phyloP scores from a whole-genome alignment of 2,888 invertebrate species.

The Sphaerophoria taeniata region DNA sequence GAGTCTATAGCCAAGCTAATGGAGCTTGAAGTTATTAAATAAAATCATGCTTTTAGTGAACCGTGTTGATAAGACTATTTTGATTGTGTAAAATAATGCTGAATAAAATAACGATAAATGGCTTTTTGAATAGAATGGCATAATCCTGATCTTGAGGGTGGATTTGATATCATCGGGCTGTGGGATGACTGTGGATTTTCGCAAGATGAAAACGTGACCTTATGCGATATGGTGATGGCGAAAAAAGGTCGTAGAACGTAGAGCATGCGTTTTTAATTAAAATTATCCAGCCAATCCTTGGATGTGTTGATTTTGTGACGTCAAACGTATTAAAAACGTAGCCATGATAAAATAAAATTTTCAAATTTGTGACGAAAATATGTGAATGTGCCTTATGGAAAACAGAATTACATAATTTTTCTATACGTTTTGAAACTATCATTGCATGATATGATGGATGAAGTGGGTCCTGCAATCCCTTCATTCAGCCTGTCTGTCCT shows the following conservation, averaged over 20 bases:
- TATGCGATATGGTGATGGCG: neutral
- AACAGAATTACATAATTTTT: no score
- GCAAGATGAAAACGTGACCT: neutral
- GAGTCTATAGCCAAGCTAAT: slow-evolving; percentile 57
- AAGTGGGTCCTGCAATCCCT: no score
- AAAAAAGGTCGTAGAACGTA: neutral
- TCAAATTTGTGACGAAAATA: no score
- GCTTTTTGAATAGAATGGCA: slow-evolving; percentile 12
- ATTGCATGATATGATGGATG: no score
- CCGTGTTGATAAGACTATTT: slow-evolving; percentile 32
- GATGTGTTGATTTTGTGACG: neutral
- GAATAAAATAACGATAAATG: slow-evolving; percentile 22
- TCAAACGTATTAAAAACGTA: no score
- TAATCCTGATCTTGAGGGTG: neutral
- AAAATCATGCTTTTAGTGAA: slow-evolving; percentile 42
- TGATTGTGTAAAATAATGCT: slow-evolving; percentile 29
- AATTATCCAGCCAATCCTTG: neutral
- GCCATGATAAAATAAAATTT: no score
- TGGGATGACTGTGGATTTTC: neutral
- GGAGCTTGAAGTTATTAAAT: slow-evolving; percentile 60
- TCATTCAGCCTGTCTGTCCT: no score
- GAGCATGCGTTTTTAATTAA: neutral
- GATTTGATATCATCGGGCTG: neutral
- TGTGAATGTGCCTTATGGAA: no score
- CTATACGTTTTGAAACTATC: no score